Base-by-base conservation (phyloP, 2,888 invertebrate genomes). In the Drosophila gaucha region DNA sequence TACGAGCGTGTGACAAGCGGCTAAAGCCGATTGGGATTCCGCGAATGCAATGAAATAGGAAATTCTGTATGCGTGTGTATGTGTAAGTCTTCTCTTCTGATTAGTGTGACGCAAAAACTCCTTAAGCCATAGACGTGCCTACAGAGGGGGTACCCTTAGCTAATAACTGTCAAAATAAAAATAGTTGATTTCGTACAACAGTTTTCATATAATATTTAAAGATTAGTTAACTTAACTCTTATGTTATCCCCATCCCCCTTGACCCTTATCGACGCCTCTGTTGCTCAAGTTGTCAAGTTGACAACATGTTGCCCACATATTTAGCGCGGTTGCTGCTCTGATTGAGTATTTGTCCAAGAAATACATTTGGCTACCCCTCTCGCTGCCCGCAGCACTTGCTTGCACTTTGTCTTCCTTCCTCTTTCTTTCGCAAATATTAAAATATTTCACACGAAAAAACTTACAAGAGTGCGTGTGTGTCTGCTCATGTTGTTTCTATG, bases 391-490 rank as follows among this genome's bases (percentile, higher is more conserved):
- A 50, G 47, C 54, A n/a, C 51, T 67, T 71, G 54, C 46, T 38
- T 38, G 35, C 31, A 41, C 39, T 43, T 59, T 30, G n/a, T 43
- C 2, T 57, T 14, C 33, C 28, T 26, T n/a, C n/a, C 55, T 54
- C 52, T 46, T 54, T 44, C 20, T 77, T 77, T 59, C 78, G 80
- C 64, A 82, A 80, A 80, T 80, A 80, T 76, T 65, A 69, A 80
- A 77, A 82, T 62, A 77, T 77, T 79, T 82, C 86, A 79, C 82
- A 82, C 79, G 77, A 78, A 85, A n/a, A 63, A 54, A 70, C 67
- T 66, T 63, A 64, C 66, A 30, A 12, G 18, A 8, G n/a, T 54
- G 62, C 43, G 36, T 26, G 43, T 35, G 33, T 36, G 10, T 20
- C 18, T 14, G 18, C n/a, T n/a, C n/a, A n/a, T n/a, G n/a, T n/a